These are phyloP conservation scores for Platyscapa corneri DNA, from an alignment of 1,140 invertebrate genomes.

Conservation along the genomic window DNA sequence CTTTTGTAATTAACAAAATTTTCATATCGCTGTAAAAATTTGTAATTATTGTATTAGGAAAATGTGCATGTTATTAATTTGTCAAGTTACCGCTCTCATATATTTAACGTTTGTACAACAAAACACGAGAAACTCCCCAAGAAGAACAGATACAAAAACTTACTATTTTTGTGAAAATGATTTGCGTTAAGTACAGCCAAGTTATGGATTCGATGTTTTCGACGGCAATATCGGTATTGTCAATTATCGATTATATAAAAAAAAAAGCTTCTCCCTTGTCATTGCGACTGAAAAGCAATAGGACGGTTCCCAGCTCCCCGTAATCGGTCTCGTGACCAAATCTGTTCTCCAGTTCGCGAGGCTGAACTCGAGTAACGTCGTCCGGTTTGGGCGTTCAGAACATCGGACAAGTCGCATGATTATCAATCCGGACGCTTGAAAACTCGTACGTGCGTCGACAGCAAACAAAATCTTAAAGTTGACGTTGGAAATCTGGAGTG, in stretches of 20 bases:
- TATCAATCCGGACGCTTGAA: neutral
- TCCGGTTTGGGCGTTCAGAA: neutral
- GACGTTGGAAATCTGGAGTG: neutral
- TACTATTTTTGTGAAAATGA: no score
- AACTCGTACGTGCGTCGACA: neutral
- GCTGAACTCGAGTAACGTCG: neutral
- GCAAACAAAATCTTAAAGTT: neutral
- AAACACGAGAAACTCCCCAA: no score
- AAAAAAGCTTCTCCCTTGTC: no score
- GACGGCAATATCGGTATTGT: no score
- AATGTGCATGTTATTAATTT: no score
- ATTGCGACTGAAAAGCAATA: neutral
- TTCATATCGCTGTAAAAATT: neutral
- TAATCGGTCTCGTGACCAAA: neutral
- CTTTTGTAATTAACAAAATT: neutral
- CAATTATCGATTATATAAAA: no score
- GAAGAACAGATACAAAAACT: no score
- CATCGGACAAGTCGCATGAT: neutral
- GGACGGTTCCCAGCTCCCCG: neutral
- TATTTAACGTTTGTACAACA: no score
- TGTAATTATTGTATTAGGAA: neutral
- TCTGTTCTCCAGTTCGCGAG: neutral
- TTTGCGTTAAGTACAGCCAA: no score
- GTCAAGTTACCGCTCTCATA: no score
- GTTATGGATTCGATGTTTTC: no score